Conservation (phyloP, 1,140 invertebrate genomes). For the Amyelois transitella region DNA sequence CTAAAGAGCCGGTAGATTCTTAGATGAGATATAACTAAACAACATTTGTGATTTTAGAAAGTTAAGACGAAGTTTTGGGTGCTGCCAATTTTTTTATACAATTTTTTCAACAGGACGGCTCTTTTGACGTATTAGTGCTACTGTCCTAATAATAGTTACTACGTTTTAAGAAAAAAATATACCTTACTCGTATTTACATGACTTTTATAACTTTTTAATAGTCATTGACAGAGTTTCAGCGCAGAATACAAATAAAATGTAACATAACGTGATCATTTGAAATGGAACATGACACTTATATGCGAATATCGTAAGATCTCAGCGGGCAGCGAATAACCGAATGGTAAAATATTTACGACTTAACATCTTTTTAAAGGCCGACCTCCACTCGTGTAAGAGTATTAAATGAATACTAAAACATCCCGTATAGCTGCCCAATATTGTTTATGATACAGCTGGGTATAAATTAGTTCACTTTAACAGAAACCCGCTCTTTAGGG, state of each 20-base stretch:
- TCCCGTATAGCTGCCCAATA: constrained; percentile 41
- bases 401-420: constrained; percentile 52
- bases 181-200: too few species aligned
- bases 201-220: neutral
- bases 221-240: neutral
- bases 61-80: neutral
- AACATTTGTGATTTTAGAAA: neutral
- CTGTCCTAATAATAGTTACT: too few species aligned
- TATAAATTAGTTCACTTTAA: constrained; percentile 69
- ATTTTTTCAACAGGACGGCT: neutral
- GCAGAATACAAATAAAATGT: neutral
- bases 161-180: too few species aligned
- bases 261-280: constrained; percentile 10
- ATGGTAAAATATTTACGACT: constrained; percentile 30
- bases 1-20: constrained; percentile 3
- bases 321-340: constrained; percentile 22
- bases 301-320: constrained; percentile 14
- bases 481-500: constrained; percentile 63
- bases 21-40: constrained; percentile 2
- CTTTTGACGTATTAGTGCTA: neutral
- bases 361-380: constrained; percentile 44
- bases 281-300: constrained; percentile 20
- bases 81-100: too few species aligned
- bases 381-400: constrained; percentile 23
- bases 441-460: constrained; percentile 64